Conservation (phyloP, 1,140 invertebrate genomes). For the Cylas formicarius region DNA sequence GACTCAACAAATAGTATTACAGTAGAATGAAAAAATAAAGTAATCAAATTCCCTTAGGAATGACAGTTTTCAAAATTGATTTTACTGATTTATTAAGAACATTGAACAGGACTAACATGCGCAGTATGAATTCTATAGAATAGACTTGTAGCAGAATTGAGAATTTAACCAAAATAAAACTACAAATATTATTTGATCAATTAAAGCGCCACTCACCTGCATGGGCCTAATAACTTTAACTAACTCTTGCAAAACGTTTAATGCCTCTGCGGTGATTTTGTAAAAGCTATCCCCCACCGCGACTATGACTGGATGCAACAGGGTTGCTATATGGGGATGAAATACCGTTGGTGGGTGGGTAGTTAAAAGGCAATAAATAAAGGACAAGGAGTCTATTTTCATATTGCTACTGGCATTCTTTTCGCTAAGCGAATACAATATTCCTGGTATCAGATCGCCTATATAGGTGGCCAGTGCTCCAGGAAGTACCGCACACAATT, state of each 20-base stretch:
- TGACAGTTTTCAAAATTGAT: too few species aligned
- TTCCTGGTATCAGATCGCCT: conserved; percentile 77
- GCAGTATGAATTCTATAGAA: too few species aligned
- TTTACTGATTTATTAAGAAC: too few species aligned
- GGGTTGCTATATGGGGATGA: conserved; percentile 67
- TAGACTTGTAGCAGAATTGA: too few species aligned
- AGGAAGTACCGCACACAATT: conserved; percentile 83
- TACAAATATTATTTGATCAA: too few species aligned
- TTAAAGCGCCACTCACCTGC: conserved; percentile 48
- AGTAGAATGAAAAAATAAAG: too few species aligned
- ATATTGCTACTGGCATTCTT: conserved; percentile 95
- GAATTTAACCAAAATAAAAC: too few species aligned
- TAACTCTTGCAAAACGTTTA: conserved; percentile 87
- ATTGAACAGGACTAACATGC: too few species aligned
- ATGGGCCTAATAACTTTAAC: conserved; percentile 90
- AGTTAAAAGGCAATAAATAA: conserved; percentile 79
- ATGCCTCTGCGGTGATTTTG: conserved; percentile 93
- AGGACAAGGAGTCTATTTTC: conserved; percentile 95
- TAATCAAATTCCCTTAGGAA: too few species aligned
- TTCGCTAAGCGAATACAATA: conserved; percentile 85
- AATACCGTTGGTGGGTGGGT: conserved; percentile 77
- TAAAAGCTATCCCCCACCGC: conserved; percentile 94
- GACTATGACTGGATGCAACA: conserved; percentile 82
- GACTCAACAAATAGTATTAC: too few species aligned
- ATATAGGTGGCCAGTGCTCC: conserved; percentile 82